Base-by-base conservation (phyloP, 2,888 invertebrate genomes). In the Perizoma flavofasciatum region DNA sequence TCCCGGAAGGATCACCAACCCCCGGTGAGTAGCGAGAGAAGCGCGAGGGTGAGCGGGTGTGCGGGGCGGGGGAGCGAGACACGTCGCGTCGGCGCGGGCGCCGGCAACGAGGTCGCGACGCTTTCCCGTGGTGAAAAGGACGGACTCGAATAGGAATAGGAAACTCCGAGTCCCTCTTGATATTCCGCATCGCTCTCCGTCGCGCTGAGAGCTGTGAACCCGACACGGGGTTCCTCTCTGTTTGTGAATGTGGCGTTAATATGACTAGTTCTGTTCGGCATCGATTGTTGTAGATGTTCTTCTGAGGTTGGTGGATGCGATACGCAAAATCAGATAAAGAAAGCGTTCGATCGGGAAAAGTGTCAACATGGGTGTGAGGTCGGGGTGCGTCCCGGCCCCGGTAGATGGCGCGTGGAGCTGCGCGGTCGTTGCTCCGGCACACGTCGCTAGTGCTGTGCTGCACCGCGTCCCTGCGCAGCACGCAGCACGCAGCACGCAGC, bases 371-470 rank as follows among this genome's bases (percentile, higher is more conserved):
- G 49, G 5, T 47, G n/a, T 10, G 35, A 41, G 44, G 22, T 37
- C 7, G 6, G 11, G n/a, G 70, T 63, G 51, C 54, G 63, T 66
- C 66, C 63, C 53, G 63, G 65, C 66, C 63, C 65, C 70, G 73
- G 70, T 66, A 70, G 64, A 68, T 62, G 69, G 56, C 65, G 63
- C 65, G 60, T 43, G 46, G 8, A n/a, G 11, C 22, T 37, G 22
- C 62, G 59, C 71, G 83, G 83, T 84, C 84, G 83, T 84, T 84
- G 84, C 79, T 77, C 84, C 74, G 74, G 35, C 61, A 61, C 61
- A 58, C 55, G 59, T 60, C 33, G 8, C 11, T 4, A 34, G 41
- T 10, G 37, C 45, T 6, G 43, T 32, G 0, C 6, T 6, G n/a
- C 10, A 4, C 44, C 22, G 7, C 11, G 4, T 44, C 22, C 22